Conservation (phyloP, 2,113 vertebrate species). For the Coryphaenoides rupestris region DNA sequence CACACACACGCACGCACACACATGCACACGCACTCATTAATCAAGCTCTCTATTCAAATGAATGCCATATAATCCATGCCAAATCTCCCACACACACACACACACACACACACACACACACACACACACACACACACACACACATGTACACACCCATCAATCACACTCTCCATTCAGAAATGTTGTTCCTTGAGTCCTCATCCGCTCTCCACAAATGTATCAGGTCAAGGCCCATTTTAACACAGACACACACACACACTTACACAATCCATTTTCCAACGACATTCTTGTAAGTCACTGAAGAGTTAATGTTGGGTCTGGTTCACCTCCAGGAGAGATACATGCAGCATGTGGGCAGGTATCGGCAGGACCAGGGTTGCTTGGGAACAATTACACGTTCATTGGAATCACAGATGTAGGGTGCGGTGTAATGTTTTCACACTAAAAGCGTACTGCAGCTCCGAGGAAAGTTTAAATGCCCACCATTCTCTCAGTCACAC, state of each 20-base stretch:
- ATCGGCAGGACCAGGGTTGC: background rate
- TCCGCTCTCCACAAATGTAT: background rate
- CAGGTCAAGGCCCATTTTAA: background rate
- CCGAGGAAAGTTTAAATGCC: no score
- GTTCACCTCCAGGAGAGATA: constrained; percentile 22
- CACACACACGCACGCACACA: background rate
- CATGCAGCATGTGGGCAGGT: constrained; percentile 55
- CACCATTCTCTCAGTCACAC: no score
- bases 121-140: no score
- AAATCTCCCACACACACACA: no score
- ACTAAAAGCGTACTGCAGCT: no score
- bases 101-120: no score
- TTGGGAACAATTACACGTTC: background rate
- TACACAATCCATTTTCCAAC: background rate
- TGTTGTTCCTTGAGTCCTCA: no score
- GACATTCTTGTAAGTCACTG: constrained; percentile 36
- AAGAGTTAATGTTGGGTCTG: constrained; percentile 6
- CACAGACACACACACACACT: background rate
- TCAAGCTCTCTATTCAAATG: no score
- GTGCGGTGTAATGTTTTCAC: constrained; percentile 14
- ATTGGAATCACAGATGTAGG: constrained; percentile 1
- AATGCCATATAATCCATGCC: no score
- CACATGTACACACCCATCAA: no score
- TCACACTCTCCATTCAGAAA: no score
- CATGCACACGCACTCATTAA: background rate